Conservation (phyloP, 2,113 vertebrate species). For the Ctenomys sociabilis region DNA sequence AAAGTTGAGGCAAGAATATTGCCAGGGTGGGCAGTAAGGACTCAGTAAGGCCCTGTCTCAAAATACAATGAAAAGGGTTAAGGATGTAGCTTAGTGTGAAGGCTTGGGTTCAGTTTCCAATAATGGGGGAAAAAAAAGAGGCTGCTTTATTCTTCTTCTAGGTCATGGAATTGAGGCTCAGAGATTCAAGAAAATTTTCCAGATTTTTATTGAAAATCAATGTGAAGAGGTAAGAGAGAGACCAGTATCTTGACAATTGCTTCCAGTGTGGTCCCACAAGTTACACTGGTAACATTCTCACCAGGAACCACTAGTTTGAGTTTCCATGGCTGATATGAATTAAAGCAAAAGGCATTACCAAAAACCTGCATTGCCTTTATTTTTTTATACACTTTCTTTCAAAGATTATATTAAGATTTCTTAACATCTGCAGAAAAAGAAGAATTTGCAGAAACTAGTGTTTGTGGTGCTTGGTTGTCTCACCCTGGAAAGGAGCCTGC, state of each 20-base stretch:
- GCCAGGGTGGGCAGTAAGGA: background rate
- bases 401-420: background rate
- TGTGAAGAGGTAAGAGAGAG: background rate
- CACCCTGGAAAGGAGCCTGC: conserved; percentile 9
- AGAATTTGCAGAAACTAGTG: background rate
- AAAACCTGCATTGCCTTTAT: conserved; percentile 22
- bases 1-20: background rate
- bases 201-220: conserved; percentile 37
- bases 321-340: background rate
- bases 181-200: background rate
- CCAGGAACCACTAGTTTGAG: background rate
- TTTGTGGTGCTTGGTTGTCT: background rate
- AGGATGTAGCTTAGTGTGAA: background rate
- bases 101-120: background rate
- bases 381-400: conserved; percentile 30
- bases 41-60: background rate
- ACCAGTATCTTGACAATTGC: no score
- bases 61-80: background rate
- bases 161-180: background rate
- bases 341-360: background rate
- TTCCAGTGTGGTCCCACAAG: background rate
- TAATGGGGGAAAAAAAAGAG: background rate
- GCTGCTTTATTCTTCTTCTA: background rate
- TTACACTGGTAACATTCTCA: background rate
- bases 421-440: conserved; percentile 37